Percentiles rank a stretch among this genome's conserved stretches.
phyloP scores from a whole-genome alignment of 2,113 vertebrate genomes.

The Isichthys henryi region DNA sequence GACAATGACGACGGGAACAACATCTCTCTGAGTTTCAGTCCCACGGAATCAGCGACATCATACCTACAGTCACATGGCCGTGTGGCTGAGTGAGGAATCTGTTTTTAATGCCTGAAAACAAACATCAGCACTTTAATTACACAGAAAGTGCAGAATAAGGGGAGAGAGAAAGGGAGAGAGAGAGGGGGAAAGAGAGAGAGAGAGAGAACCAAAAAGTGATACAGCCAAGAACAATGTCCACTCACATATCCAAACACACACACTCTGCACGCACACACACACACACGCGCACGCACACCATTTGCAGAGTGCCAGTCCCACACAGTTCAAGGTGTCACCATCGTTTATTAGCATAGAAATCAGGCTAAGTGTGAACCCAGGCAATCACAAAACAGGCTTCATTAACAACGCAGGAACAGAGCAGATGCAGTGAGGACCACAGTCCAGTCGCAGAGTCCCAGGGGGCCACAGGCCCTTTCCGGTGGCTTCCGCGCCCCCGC shows the following conservation, averaged over 20 bases:
- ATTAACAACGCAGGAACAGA: neutral
- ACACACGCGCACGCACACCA: slow-evolving; percentile 14
- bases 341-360: slow-evolving; percentile 39
- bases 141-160: slow-evolving; percentile 30
- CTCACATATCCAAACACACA: neutral
- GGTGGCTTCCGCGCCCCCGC: neutral
- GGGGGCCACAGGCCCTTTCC: neutral
- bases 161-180: slow-evolving; percentile 42
- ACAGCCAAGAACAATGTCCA: neutral
- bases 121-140: slow-evolving; percentile 79
- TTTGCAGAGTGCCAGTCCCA: slow-evolving; percentile 35
- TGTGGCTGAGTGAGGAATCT: slow-evolving; percentile 72
- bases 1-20: slow-evolving; percentile 30
- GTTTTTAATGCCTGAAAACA: slow-evolving; percentile 86
- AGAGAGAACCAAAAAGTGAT: slow-evolving; percentile 40
- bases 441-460: slow-evolving; percentile 24
- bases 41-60: slow-evolving; percentile 79
- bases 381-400: neutral
- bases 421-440: neutral
- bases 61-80: slow-evolving; percentile 89
- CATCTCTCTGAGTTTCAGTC: slow-evolving; percentile 48
- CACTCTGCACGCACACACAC: neutral
- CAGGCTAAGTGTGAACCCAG: neutral
- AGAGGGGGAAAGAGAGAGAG: slow-evolving; percentile 53
- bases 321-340: slow-evolving; percentile 37